Evolutionary conservation across 2,113 vertebrate genomes (phyloP), one percentile per base, ranked within the genome.

Genomic region (Leptocoma aspasia): DNA sequence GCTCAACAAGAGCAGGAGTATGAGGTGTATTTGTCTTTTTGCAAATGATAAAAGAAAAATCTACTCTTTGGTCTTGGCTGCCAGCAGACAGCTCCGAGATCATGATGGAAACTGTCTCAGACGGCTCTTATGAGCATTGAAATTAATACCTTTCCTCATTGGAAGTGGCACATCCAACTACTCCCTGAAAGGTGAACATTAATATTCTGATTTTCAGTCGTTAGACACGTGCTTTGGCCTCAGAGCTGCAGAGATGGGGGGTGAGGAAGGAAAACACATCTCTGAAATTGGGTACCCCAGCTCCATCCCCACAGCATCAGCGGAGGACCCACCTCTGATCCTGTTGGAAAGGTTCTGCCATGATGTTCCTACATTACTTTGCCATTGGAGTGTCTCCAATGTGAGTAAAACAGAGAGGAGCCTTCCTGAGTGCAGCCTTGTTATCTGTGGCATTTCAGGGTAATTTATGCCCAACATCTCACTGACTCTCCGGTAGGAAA

Each of bases 391-490:
- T 15, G 9, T 83, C 93, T 90, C 78, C 85, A 11, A 2, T 30
- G 50, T 21, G 21, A 70, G 80, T 53, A 75, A 71, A 79, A 42
- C 30, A 30, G 52, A 96, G 65, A 95, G 57, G 71, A 93, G 89
- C 88, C 92, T 59, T 75, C 13, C 8, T 6, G 16, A 81, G 79
- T 13, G 82, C 73, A 56, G 79, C 65, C 86, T 97, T 78, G 47
- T 96, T 96, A 95, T 79, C 91, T 83, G 41, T 95, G 97, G 95
- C 96, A 95, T 95, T 97, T 96, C 86, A 88, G 86, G 2, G 7
- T 95, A 93, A 97, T 97, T 97, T 94, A 97, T 90, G 45, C 63
- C 89, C 13, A 4, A 13, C 14, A 24, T 86, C 93, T 75, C 18
- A 0, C 79, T 7, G 30, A 86, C 79, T 87, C 83, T 53, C 41